Evolutionary conservation across 2,797 vertebrate species (phyloP).

Genomic region (Pipistrellus kuhlii): DNA sequence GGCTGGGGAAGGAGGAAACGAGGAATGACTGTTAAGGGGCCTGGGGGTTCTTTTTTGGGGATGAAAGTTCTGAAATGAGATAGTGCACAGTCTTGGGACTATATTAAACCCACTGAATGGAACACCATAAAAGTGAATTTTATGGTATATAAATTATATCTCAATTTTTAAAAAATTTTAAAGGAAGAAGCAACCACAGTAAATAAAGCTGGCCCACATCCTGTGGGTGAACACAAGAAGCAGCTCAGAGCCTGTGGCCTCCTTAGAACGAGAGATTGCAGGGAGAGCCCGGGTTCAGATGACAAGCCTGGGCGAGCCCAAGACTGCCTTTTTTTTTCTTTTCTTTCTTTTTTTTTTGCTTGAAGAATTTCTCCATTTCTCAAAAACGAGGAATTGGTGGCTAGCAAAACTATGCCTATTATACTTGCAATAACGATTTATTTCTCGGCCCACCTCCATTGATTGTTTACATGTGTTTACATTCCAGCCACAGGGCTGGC

Average conservation of each 20-base stretch:
- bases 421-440: not conserved
- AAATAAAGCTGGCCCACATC: not conserved
- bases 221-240: not conserved
- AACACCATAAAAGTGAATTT: not conserved
- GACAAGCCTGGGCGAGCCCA: not conserved
- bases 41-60: not conserved
- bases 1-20: too few species aligned
- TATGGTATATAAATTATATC: not conserved
- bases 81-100: not conserved
- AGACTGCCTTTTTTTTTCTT: not conserved
- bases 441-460: not conserved
- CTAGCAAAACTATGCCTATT: not conserved
- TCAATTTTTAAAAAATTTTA: not conserved
- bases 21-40: not conserved
- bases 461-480: not conserved
- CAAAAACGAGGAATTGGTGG: not conserved
- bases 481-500: not conserved
- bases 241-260: not conserved
- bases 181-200: not conserved
- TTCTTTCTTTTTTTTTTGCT: too few species aligned
- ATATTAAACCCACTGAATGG: not conserved
- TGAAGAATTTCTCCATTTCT: not conserved
- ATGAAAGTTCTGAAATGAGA: not conserved
- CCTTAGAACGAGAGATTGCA: accelerated
- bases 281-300: not conserved